Evolutionary conservation across 2,888 invertebrate species (phyloP), one percentile per base, ranked within the genome.

Genomic region (Cheilosia variabilis): DNA sequence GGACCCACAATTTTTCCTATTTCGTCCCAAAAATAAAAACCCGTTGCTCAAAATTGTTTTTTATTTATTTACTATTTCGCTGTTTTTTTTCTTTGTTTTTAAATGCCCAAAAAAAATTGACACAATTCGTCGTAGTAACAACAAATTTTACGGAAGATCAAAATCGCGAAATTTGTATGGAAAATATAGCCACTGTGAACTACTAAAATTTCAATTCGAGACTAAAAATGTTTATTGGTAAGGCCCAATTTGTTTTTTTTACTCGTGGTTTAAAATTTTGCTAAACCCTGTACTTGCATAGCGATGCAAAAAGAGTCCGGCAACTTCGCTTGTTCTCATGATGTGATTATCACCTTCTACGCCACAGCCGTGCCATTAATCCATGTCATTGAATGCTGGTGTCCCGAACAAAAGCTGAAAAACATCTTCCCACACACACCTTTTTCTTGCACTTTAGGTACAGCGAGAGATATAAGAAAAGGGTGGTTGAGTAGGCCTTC

Each of bases 351-450:
- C 60, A 52, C 72, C 66, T 68, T 69, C 55, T 62, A 47, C 66
- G 60, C 60, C 31, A 31, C 55, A 50, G 19, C 17, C 17, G 10
- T 22, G 50, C 45, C 69, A 76, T 76, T 86, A 80, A 80, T 76
- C 63, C 57, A 52, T 65, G 84, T 79, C 84, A 69, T 68, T 62
- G 72, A 47, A 60, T 63, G 45, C 13, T 62, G 50, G 37, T 63
- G 50, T 73, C 72, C 71, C 71, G 66, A 66, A 71, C 41, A 55
- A 27, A 24, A 24, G 22, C 34, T 17, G 47, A 58, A 22, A 71
- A 52, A 77, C 78, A 83, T 80, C 89, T 91, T 91, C 91, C 91
- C 91, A 91, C 91, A 90, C 90, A 90, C 90, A 89, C 91, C 90
- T 90, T 87, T 72, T 72, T 72, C 81, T 78, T 53, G 41, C 53